Evolutionary conservation across 23 tunicate species (phyloP).

Genomic region (Aplidium turbinatum): DNA sequence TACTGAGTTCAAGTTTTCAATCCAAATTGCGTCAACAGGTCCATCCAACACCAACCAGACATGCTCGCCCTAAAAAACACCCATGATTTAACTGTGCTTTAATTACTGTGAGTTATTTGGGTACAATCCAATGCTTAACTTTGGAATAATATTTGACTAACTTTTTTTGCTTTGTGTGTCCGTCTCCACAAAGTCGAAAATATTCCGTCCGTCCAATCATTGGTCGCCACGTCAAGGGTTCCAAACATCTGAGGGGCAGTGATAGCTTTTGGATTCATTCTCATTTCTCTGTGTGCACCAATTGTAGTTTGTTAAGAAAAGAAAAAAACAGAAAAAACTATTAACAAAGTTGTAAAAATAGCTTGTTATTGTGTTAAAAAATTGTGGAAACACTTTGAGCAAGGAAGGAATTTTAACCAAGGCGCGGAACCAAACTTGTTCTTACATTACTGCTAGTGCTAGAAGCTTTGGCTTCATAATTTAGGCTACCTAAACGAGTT

Average conservation of each 20-base stretch:
- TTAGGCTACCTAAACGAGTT: too few species aligned
- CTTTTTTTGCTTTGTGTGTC: conserved; percentile 98
- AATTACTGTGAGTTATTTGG: too few species aligned
- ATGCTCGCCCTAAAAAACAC: conserved; percentile 97
- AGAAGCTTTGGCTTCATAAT: too few species aligned
- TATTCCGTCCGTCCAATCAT: conserved; percentile 99
- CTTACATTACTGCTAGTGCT: too few species aligned
- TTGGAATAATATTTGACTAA: neutral
- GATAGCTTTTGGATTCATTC: conserved; percentile 99
- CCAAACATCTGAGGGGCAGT: conserved; percentile 99
- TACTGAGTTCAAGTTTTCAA: conserved; percentile 98
- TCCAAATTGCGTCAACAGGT: conserved; percentile 99
- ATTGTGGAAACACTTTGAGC: too few species aligned
- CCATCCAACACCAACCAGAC: conserved; percentile 99
- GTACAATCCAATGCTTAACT: neutral
- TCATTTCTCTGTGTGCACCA: conserved; percentile 98
- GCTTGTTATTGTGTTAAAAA: too few species aligned
- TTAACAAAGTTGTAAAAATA: neutral
- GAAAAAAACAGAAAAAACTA: neutral
- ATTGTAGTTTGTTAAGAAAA: neutral
- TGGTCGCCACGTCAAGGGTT: conserved; percentile 97
- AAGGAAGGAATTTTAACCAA: too few species aligned
- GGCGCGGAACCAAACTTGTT: too few species aligned
- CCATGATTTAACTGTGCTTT: too few species aligned
- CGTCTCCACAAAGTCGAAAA: conserved; percentile 98